phyloP scores from a whole-genome alignment of 2,113 vertebrate genomes.

The Microtus richardsoni region DNA sequence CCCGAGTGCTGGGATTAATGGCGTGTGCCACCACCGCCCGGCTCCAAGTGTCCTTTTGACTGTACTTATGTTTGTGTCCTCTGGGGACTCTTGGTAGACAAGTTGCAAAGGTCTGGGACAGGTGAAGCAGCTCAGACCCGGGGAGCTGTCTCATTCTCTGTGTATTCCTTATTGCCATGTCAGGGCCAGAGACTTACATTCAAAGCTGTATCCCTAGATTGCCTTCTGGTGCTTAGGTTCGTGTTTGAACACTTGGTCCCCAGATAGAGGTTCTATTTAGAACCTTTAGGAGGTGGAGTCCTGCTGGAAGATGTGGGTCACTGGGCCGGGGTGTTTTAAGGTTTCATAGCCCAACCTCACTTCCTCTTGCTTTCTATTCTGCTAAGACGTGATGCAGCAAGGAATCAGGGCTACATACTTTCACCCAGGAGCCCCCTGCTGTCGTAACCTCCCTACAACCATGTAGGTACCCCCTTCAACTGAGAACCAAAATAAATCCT shows the following conservation, averaged over 20 bases:
- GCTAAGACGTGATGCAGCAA: neutral
- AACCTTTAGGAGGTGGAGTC: neutral
- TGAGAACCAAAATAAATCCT: neutral
- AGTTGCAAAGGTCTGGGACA: neutral
- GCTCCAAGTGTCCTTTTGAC: neutral
- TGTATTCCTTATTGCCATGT: neutral
- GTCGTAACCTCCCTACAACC: too few species aligned
- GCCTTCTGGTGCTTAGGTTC: neutral
- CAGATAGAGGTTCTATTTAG: neutral
- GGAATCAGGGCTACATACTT: neutral
- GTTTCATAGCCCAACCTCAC: neutral
- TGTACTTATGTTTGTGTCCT: neutral
- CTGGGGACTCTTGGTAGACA: neutral
- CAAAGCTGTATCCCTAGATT: neutral
- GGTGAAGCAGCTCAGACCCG: too few species aligned
- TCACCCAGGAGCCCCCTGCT: neutral
- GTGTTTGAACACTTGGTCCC: neutral
- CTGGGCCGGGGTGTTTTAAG: neutral
- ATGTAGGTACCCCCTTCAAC: neutral
- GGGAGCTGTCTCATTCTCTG: neutral
- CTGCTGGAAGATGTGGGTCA: neutral
- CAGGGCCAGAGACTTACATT: neutral
- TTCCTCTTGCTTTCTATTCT: neutral
- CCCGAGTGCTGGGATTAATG: too few species aligned
- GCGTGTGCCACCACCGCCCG: too few species aligned